These are phyloP conservation scores for Leucophenga maculata DNA, from an alignment of 2,888 invertebrate genomes.

Conservation along the genomic window DNA sequence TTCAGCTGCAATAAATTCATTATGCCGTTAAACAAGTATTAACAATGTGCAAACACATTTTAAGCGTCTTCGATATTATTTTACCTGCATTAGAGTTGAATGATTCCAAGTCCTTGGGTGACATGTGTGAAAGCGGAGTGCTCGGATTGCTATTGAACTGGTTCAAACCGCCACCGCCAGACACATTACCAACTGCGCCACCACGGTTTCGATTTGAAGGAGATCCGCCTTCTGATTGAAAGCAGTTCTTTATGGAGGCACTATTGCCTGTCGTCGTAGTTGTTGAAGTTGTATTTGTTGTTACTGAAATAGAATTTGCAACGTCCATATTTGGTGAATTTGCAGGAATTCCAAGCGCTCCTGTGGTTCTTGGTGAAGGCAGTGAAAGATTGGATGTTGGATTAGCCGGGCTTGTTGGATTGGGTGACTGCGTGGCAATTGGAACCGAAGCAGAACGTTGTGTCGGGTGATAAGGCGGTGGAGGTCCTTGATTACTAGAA, in stretches of 20 bases:
- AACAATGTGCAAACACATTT: neutral
- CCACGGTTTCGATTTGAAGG: slow-evolving; percentile 49
- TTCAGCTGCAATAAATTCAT: slow-evolving; percentile 52
- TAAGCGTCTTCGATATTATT: no score
- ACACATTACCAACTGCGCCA: slow-evolving; percentile 35
- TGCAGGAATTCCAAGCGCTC: slow-evolving; percentile 74
- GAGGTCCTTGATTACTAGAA: slow-evolving; percentile 77
- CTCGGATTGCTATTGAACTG: slow-evolving; percentile 79
- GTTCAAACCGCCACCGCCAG: slow-evolving; percentile 67
- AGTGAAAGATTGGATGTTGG: slow-evolving; percentile 81
- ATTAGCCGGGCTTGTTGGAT: slow-evolving; percentile 82
- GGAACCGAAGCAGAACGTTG: slow-evolving; percentile 83
- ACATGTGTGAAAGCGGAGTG: slow-evolving; percentile 79
- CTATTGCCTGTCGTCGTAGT: slow-evolving; percentile 24
- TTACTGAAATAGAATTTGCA: slow-evolving; percentile 41
- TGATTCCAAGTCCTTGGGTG: slow-evolving; percentile 73
- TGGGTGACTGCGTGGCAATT: slow-evolving; percentile 82
- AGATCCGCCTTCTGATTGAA: slow-evolving; percentile 52
- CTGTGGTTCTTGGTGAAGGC: slow-evolving; percentile 78
- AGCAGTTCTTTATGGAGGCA: slow-evolving; percentile 47
- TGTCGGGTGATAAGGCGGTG: slow-evolving; percentile 84
- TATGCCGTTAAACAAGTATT: neutral
- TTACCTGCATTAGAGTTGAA: slow-evolving; percentile 44
- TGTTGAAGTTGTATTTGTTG: slow-evolving; percentile 70
- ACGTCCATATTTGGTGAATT: slow-evolving; percentile 80